phyloP scores from a whole-genome alignment of 1,140 invertebrate species.

The Nasonia longicornis region DNA sequence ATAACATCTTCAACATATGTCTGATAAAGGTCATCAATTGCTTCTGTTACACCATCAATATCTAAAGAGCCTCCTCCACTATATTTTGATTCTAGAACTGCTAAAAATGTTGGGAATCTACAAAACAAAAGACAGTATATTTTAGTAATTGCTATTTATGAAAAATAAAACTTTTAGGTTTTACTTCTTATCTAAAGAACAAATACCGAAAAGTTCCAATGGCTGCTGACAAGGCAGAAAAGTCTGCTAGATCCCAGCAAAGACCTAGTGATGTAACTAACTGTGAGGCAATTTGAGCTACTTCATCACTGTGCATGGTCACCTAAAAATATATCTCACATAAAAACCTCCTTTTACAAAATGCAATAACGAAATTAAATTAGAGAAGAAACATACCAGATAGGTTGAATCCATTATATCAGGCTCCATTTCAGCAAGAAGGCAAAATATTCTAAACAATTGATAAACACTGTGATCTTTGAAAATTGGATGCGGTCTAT shows the following conservation, averaged over 20 bases:
- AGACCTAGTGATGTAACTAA: conserved; percentile 76
- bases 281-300: conserved; percentile 74
- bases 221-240: conserved; percentile 74
- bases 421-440: conserved; percentile 77
- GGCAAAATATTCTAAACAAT: conserved; percentile 83
- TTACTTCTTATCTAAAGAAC: background rate
- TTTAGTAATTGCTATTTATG: background rate
- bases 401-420: conserved; percentile 59
- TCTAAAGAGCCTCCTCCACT: conserved; percentile 72
- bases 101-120: conserved; percentile 77
- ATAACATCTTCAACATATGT: conserved; percentile 85
- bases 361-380: conserved; percentile 17
- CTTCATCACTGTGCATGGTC: conserved; percentile 76
- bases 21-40: conserved; percentile 80
- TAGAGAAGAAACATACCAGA: conserved; percentile 24
- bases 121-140: conserved; percentile 36
- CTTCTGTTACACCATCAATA: conserved; percentile 75
- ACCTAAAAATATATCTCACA: conserved; percentile 66
- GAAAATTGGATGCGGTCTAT: conserved; percentile 72
- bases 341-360: background rate
- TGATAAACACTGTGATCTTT: conserved; percentile 77
- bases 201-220: conserved; percentile 71
- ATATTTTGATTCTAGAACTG: conserved; percentile 80
- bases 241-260: conserved; percentile 77
- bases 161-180: background rate